Evolutionary conservation across 2,113 vertebrate genomes (phyloP).

Genomic region (Sylvia atricapilla): DNA sequence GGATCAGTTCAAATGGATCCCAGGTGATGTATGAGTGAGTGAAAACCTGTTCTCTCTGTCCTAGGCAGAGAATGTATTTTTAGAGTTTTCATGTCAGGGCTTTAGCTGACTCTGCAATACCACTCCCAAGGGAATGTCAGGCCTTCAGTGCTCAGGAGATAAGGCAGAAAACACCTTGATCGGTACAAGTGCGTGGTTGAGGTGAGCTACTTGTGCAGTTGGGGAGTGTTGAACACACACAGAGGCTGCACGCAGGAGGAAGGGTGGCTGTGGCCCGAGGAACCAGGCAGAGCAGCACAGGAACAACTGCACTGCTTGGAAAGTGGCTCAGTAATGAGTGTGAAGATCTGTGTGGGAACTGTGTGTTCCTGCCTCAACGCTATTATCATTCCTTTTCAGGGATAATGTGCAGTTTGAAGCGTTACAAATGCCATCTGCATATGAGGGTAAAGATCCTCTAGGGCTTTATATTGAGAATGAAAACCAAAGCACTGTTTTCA

Average conservation of each 20-base stretch:
- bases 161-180: background rate
- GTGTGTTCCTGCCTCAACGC: background rate
- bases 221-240: background rate
- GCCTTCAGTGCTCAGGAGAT: background rate
- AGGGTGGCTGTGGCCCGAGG: background rate
- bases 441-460: background rate
- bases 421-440: fast-evolving
- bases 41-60: background rate
- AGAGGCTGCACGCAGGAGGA: background rate
- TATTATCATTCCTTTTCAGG: background rate
- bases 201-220: background rate
- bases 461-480: background rate
- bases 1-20: background rate
- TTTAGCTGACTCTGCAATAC: background rate
- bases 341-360: background rate
- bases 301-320: background rate
- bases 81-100: background rate
- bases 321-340: background rate
- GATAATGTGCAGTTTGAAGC: background rate
- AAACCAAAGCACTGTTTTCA: background rate
- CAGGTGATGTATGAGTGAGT: background rate
- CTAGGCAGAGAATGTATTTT: background rate
- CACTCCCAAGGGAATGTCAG: background rate
- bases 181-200: background rate
- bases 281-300: background rate